Evolutionary conservation across 2,888 invertebrate species (phyloP).

Genomic region (Synanthedon formicaeformis): DNA sequence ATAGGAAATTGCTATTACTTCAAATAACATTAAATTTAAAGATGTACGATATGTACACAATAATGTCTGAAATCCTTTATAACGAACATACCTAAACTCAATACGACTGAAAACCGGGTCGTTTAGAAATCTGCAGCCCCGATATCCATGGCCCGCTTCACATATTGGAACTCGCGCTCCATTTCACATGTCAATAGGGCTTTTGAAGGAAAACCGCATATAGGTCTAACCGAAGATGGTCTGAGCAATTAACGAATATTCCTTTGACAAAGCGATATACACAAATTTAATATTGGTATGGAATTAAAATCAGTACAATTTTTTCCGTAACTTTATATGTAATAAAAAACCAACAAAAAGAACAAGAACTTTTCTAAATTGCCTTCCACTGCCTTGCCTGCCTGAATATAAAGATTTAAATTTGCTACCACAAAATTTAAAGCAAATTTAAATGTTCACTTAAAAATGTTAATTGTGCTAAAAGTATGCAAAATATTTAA

Average conservation of each 20-base stretch:
- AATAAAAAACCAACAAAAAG: background rate
- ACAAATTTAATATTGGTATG: background rate
- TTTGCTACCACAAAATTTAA: too few relatives aligned
- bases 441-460: too few relatives aligned
- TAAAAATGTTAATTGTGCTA: too few relatives aligned
- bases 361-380: too few relatives aligned
- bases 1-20: too few relatives aligned
- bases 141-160: constrained; percentile 24
- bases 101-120: background rate
- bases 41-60: too few relatives aligned
- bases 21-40: too few relatives aligned
- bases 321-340: background rate
- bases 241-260: constrained; percentile 50
- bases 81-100: background rate
- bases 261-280: background rate
- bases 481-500: too few relatives aligned
- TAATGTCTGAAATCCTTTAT: too few relatives aligned
- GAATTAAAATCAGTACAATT: background rate
- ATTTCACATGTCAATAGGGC: constrained; percentile 44
- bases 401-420: too few relatives aligned
- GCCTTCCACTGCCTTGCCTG: too few relatives aligned
- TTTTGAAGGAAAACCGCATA: constrained; percentile 49
- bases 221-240: constrained; percentile 42
- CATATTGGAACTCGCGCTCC: constrained; percentile 27
- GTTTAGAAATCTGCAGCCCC: constrained; percentile 21